Percentiles rank a stretch among this genome's conserved stretches.
Conservation (phyloP, 2,113 vertebrate species). For the Tupaia tana region DNA sequence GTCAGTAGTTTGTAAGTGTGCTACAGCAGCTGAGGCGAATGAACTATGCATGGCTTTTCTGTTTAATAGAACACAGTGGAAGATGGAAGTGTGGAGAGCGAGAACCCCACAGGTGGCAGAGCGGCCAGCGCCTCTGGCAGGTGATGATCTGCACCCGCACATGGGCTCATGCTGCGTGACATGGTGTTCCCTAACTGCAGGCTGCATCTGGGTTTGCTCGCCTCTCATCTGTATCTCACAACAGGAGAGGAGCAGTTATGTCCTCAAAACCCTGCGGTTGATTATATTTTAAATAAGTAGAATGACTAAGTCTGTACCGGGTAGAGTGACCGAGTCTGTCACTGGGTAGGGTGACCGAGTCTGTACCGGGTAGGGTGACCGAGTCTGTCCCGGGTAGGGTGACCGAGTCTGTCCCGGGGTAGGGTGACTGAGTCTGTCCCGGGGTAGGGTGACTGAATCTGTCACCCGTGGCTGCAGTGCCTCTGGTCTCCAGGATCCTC, state of each 20-base stretch:
- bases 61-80: constrained; percentile 69
- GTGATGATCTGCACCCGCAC: constrained; percentile 47
- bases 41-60: constrained; percentile 17
- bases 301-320: neutral
- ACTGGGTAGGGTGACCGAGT: neutral
- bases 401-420: no score
- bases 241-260: neutral
- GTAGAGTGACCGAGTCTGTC: no score
- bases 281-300: neutral
- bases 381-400: no score
- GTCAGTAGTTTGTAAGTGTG: neutral
- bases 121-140: constrained; percentile 76
- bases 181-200: no score
- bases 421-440: no score
- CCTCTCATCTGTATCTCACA: neutral
- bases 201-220: no score
- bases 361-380: neutral
- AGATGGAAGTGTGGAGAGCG: constrained; percentile 73
- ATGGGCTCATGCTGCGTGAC: no score
- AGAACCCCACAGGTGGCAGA: constrained; percentile 65
- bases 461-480: neutral
- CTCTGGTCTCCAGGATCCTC: neutral
- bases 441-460: neutral
- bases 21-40: neutral
- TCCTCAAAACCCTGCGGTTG: neutral